A percentile compares a stretch with the other conserved stretches of the same genome.
Conservation (phyloP, 2,888 invertebrate genomes). For the Nipponacmea schrenckii region DNA sequence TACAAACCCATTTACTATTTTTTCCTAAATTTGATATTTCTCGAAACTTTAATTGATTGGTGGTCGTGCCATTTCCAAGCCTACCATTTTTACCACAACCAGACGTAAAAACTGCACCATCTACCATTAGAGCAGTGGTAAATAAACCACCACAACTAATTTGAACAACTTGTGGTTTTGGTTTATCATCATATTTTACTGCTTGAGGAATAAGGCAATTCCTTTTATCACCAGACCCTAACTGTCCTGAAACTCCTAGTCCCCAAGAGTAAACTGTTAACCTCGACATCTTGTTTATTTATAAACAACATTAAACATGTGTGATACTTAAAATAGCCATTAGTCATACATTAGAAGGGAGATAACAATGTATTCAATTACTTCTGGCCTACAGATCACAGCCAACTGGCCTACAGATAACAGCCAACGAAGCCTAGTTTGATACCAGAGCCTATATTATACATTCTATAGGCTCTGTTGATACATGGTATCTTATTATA, state of each 20-base stretch:
- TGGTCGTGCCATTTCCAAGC: slow-evolving; percentile 40
- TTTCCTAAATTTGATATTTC: slow-evolving; percentile 18
- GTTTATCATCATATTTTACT: background rate
- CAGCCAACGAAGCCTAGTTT: no score
- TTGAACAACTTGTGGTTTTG: slow-evolving; percentile 9
- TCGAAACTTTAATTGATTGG: slow-evolving; percentile 26
- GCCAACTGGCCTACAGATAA: no score
- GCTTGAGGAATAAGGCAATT: background rate
- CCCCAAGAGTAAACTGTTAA: background rate
- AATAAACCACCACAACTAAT: slow-evolving; percentile 42
- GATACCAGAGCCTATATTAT: no score
- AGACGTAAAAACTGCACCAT: slow-evolving; percentile 37
- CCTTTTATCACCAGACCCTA: background rate
- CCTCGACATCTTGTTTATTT: no score
- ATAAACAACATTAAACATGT: no score
- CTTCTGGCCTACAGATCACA: no score
- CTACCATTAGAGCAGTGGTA: slow-evolving; percentile 34
- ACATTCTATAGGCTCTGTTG: no score
- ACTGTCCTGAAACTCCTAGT: background rate
- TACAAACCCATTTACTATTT: slow-evolving; percentile 16
- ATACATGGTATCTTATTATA: no score
- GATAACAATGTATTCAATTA: no score
- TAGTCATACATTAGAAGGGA: no score
- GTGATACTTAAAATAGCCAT: no score
- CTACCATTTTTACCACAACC: slow-evolving; percentile 50